phyloP scores from a whole-genome alignment of 2,888 invertebrate species.

The Achlya flavicornis region DNA sequence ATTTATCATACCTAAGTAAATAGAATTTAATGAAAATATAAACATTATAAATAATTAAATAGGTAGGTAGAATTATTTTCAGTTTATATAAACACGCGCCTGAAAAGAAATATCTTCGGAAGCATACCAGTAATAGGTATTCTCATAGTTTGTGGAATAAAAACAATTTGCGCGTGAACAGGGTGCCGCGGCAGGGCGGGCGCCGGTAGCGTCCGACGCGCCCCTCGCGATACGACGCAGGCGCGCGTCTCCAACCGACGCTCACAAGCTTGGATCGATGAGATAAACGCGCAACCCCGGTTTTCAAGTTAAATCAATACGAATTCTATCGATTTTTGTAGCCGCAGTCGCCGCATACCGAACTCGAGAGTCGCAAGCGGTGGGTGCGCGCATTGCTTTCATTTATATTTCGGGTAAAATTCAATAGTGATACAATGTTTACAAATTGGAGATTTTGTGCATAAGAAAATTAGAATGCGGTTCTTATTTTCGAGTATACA shows the following conservation, averaged over 20 bases:
- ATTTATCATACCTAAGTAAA: too few relatives aligned
- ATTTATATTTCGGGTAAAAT: conserved; percentile 25
- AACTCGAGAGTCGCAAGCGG: conserved; percentile 79
- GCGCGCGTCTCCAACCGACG: conserved; percentile 48
- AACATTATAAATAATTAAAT: too few relatives aligned
- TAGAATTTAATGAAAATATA: too few relatives aligned
- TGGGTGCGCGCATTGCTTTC: conserved; percentile 71
- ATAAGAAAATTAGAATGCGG: not conserved
- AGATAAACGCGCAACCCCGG: conserved; percentile 91
- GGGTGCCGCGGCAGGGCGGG: conserved; percentile 64
- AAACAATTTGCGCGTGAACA: conserved; percentile 75
- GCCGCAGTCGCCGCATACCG: conserved; percentile 85
- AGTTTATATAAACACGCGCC: too few relatives aligned
- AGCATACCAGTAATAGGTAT: not conserved
- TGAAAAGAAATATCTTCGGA: not conserved
- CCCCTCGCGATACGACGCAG: conserved; percentile 66
- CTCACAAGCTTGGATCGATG: conserved; percentile 85
- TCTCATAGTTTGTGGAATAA: conserved; percentile 20
- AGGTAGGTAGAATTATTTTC: too few relatives aligned
- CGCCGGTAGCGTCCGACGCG: conserved; percentile 45
- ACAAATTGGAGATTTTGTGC: not conserved
- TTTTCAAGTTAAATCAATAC: conserved; percentile 87
- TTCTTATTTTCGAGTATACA: not conserved
- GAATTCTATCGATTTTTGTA: conserved; percentile 89
- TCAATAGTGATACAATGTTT: conserved; percentile 17